Evolutionary conservation across 2,797 vertebrate genomes (phyloP), one percentile per base, ranked within the genome.

Genomic region (Geotrypetes seraphini): DNA sequence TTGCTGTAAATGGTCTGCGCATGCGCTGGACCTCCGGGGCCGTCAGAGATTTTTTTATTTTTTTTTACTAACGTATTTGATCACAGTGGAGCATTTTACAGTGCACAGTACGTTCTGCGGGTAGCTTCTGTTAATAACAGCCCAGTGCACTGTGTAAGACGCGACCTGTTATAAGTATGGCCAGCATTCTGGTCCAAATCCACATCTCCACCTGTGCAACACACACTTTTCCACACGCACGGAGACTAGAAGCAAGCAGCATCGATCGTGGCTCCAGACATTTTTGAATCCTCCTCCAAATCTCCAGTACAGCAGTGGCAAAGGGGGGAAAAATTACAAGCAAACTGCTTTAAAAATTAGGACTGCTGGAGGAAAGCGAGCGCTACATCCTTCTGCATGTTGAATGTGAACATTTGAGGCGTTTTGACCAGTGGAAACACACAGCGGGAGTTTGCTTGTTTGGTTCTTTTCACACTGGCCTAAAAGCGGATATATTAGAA

Each of bases 141-240:
- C 86, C 92, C 89, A 84, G 79, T 80, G 83, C 88, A 85, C 90
- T 93, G 89, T 90, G 88, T 86, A 91, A 93, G 87, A 90, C 86
- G 82, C 90, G 90, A 96, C 91, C 89, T 91, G 92, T 91, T n/a
- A n/a, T n/a, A n/a, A n/a, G n/a, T 95, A 95, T 94, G 92, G 92
- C 87, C 82, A 73, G 85, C 90, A 92, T 86, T 92, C 87, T 84
- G 87, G 81, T 89, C 86, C 83, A 85, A 83, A 86, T 83, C 87
- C 86, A 87, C 86, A 84, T 82, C 83, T 82, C 79, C 73, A 85
- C 78, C 82, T 76, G 78, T 74, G 77, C 81, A 79, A 79, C 83
- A 81, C 80, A 72, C 84, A 85, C 83, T 83, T 76, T n/a, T 80
- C 58, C 70, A 68, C 63, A 75, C 69, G 76, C 57, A 71, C 43